Evolutionary conservation across 1,140 invertebrate genomes (phyloP), one percentile per base, ranked within the genome.

Genomic region (Drosophila mauritiana): DNA sequence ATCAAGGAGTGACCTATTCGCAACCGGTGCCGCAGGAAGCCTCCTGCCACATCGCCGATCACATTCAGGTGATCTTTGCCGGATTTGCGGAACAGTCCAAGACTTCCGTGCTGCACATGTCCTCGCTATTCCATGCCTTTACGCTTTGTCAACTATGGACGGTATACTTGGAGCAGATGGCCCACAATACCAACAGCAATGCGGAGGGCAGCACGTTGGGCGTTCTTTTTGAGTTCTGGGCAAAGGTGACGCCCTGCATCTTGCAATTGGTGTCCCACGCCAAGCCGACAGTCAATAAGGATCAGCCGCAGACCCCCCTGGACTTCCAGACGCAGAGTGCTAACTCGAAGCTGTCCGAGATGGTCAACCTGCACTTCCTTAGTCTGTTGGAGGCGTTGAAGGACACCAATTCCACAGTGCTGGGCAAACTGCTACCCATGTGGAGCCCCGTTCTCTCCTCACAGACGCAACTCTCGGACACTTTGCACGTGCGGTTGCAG

Each of bases 201-300:
- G 94, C 93, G 51, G 96, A 98, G 86, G 93, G 94, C 53, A 95
- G 96, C 88, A 96, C 96, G 0, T 94, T 96, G 92, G 96, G 95
- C 59, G 97, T 98, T 74, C 94, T 99, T n/a, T 95, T 99, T 78
- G 98, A 99, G 93, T 99, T 99, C 94, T 99, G 99, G 99, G 96
- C 96, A 5, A 98, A 99, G 93, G 96, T 99, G 1, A 99, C 98
- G 17, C 98, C 98, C 0, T 97, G 96, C 56, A 96, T 99, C 67
- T 93, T 99, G 36, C 97, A 99, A 92, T 93, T 99, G 25, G 95
- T 99, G 8, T 96, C 97, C 13, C 96, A 98, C 91, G 98, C 98
- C 7, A 98, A 98, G 95, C 95, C 97, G 76, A 97, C 54, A 10
- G 36, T 52, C 34, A 86, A 61, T 49, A 92, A 78, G 61, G 83